Percentiles rank a stretch among this genome's conserved stretches.
phyloP scores from a whole-genome alignment of 2,113 vertebrate genomes.

The Sakesphorus luctuosus region DNA sequence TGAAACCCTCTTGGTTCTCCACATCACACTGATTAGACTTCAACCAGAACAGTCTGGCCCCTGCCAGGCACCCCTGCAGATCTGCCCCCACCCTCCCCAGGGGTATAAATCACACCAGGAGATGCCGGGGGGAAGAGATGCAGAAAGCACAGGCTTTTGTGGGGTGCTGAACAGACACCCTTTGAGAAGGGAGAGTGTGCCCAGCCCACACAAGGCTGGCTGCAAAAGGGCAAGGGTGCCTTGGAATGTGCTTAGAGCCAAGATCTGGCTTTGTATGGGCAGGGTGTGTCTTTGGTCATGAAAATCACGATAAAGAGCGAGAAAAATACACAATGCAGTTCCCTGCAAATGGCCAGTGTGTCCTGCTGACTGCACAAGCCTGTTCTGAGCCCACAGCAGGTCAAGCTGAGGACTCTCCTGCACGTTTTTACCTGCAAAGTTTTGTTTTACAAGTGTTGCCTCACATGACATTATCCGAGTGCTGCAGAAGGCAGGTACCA shows the following conservation, averaged over 20 bases:
- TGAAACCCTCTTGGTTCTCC: background rate
- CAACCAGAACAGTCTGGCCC: background rate
- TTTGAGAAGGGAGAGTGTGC: constrained; percentile 48
- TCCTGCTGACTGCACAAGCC: background rate
- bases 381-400: background rate
- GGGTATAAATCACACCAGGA: background rate
- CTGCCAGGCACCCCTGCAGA: background rate
- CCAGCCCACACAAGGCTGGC: constrained; percentile 49
- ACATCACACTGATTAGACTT: background rate
- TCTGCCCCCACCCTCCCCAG: background rate
- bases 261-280: constrained; percentile 43
- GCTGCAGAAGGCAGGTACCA: background rate
- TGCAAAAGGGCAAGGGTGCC: constrained; percentile 67
- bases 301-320: constrained; percentile 1
- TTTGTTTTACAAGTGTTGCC: background rate
- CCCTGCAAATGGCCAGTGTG: background rate
- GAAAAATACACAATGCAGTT: constrained; percentile 43
- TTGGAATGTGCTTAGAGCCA: constrained; percentile 67
- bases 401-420: background rate
- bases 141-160: constrained; percentile 1
- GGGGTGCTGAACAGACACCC: constrained; percentile 48
- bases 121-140: background rate
- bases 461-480: background rate
- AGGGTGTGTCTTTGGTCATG: constrained; percentile 37
- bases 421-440: background rate